Base-by-base conservation (phyloP, 2,888 invertebrate species). In the Dynastes grantii region DNA sequence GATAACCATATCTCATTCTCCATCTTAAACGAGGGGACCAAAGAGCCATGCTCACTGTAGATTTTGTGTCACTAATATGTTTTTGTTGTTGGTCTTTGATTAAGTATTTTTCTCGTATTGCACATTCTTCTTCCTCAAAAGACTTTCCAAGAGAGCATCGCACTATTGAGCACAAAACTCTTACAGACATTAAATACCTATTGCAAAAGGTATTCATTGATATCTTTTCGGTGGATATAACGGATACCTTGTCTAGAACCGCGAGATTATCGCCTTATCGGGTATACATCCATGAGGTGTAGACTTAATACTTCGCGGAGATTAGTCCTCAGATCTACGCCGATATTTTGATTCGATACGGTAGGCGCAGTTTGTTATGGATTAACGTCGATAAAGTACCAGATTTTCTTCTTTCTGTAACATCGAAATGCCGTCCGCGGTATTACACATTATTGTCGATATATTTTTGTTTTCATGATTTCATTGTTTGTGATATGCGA, bases 311-410 rank as follows among this genome's bases (percentile, higher is more conserved):
- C n/a, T 58, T 22, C 27, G 8, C 5, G 45, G 40, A 45, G 65
- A 67, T 67, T 67, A 67, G 45, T 22, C 22, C 40, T 67, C 40
- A 67, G 40, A 67, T 45, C 40, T 67, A 22, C 22, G 45, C 65
- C 65, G 65, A 49, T 67, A 45, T 67, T 67, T 67, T 67, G 65
- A 67, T 67, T 67, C 40, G 65, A 67, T 67, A 67, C 40, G 45
- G 8, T 58, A 22, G 45, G n/a, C 55, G 9, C 22, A 58, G 55
- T 58, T 58, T 16, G 55, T 22, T 58, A 22, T 22, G 55, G 55
- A 58, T 58, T 58, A 58, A 8, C 16, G 55, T 16, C 22, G 55
- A 58, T 22, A 58, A 58, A 58, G 55, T 58, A 58, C 16, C 55
- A 45, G 45, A 45, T 45, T 45, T 45, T 45, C 45, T 45, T 45